Base-by-base conservation (phyloP, 30 jellyfish, hydroid and myxozoan species). In the Chrysaora quinquecirrha region DNA sequence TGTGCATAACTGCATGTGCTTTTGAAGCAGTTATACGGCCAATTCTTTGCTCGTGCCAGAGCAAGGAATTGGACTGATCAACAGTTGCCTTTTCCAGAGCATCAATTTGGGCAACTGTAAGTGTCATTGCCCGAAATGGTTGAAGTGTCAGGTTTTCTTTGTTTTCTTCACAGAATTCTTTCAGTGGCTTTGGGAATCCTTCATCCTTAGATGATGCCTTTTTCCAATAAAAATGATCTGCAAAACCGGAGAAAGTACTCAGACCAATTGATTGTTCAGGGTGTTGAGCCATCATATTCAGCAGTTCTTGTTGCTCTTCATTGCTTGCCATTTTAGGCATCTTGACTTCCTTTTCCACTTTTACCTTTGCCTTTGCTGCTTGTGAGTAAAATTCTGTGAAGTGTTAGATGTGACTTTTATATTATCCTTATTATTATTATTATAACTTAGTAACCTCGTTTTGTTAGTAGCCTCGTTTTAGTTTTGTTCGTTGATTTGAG, bases 341-440 rank as follows among this genome's bases (percentile, higher is more conserved):
- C 54, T 38, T 38, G 68, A 52, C 68, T 52, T 52, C 68, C 29
- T 52, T 52, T 52, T 52, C 68, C 24, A 52, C 68, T 52, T 52
- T 52, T 52, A 52, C 68, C 68, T 52, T 52, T 52, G 68, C 68
- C 19, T 52, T 52, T 52, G 68, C 68, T 52, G 68, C 68, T 52
- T 52, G 68, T 7, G 68, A 20, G 68, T 52, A 52, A 20, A 52
- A 52, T 52, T 52, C 68, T 4, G 19, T 52, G 68, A n/a, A n/a
- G n/a, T n/a, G n/a, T n/a, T n/a, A n/a, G n/a, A n/a, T n/a, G n/a
- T n/a, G n/a, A n/a, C n/a, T n/a, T n/a, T n/a, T n/a, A n/a, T n/a
- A n/a, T n/a, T n/a, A n/a, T n/a, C n/a, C n/a, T n/a, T n/a, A n/a
- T n/a, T n/a, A n/a, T n/a, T n/a, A n/a, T n/a, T n/a, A n/a, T n/a